These are phyloP conservation scores for Limnephilus rhombicus DNA, from an alignment of 2,888 invertebrate species.

Conservation along the genomic window DNA sequence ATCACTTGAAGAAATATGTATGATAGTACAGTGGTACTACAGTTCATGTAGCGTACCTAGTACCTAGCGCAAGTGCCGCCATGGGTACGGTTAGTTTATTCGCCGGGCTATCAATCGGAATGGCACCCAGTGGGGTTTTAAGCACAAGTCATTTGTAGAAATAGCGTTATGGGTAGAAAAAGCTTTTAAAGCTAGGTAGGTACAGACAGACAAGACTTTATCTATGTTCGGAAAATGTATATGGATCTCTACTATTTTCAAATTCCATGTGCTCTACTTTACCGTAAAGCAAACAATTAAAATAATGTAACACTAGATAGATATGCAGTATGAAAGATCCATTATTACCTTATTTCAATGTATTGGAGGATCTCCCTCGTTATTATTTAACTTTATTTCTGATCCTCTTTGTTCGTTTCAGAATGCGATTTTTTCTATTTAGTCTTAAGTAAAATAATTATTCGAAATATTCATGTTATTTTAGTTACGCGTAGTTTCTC, in stretches of 20 bases:
- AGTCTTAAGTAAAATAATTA: too few relatives aligned
- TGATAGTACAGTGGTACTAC: not conserved
- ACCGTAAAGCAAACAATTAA: too few relatives aligned
- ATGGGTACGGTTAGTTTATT: constrained; percentile 52
- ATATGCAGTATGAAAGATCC: too few relatives aligned
- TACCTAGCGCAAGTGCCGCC: constrained; percentile 7
- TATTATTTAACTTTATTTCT: too few relatives aligned
- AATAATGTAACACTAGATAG: too few relatives aligned
- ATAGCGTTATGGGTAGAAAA: constrained; percentile 25
- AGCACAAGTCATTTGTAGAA: constrained; percentile 34
- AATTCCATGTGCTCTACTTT: too few relatives aligned
- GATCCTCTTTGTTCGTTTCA: too few relatives aligned
- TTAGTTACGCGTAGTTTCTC: too few relatives aligned
- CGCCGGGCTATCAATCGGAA: constrained; percentile 49
- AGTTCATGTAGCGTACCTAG: not conserved
- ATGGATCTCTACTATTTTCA: not conserved
- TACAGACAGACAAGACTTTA: not conserved
- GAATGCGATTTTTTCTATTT: too few relatives aligned
- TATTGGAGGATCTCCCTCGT: too few relatives aligned
- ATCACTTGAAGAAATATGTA: not conserved
- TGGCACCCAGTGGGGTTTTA: constrained; percentile 41
- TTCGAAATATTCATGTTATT: too few relatives aligned
- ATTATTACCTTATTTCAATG: too few relatives aligned
- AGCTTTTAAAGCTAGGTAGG: not conserved
- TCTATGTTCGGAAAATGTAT: not conserved